Percentiles rank a stretch among this genome's conserved stretches.
These are phyloP conservation scores for Abrostola tripartita DNA, from an alignment of 2,888 invertebrate genomes.

Conservation along the genomic window DNA sequence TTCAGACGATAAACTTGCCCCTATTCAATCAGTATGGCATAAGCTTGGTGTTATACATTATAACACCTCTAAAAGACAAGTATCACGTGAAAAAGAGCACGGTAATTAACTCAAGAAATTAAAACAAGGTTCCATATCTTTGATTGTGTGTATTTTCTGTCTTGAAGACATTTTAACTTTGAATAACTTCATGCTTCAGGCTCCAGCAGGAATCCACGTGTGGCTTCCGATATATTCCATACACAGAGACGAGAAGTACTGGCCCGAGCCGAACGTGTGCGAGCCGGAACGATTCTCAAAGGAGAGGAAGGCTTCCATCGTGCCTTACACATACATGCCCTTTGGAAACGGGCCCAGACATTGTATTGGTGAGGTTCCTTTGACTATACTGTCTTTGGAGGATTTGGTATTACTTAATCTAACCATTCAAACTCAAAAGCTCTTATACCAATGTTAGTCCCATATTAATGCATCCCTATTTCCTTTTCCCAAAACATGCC, in stretches of 20 bases:
- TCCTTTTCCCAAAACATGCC: too few relatives aligned
- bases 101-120: too few relatives aligned
- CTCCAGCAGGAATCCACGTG: conserved; percentile 70
- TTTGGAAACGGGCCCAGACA: conserved; percentile 82
- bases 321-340: conserved; percentile 78
- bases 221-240: conserved; percentile 76
- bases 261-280: conserved; percentile 69
- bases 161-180: background rate
- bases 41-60: too few relatives aligned
- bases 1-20: too few relatives aligned
- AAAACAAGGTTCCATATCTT: too few relatives aligned
- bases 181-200: conserved; percentile 51
- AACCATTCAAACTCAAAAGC: background rate
- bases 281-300: conserved; percentile 69
- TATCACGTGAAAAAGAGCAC: too few relatives aligned
- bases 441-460: too few relatives aligned
- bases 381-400: background rate
- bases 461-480: too few relatives aligned
- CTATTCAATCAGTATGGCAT: too few relatives aligned
- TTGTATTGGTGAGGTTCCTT: conserved; percentile 74
- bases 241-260: conserved; percentile 78
- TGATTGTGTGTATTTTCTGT: background rate
- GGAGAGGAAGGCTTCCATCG: conserved; percentile 63
- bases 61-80: too few relatives aligned
- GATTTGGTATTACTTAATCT: background rate